These are phyloP conservation scores for Drosophila sp. DNA, from an alignment of 1,140 invertebrate genomes.

Conservation along the genomic window DNA sequence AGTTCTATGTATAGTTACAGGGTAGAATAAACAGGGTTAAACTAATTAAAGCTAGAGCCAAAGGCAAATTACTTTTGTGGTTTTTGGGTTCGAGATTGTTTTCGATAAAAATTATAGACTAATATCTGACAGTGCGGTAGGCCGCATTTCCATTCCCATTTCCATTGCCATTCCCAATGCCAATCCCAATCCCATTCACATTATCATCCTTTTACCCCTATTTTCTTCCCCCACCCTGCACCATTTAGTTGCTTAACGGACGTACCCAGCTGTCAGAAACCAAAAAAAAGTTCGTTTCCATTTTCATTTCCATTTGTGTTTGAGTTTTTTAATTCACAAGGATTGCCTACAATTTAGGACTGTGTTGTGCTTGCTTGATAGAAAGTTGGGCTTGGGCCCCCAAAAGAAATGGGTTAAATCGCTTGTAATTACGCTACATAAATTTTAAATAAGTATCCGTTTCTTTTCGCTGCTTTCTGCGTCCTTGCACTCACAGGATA, in stretches of 20 bases:
- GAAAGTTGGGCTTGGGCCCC: conserved; percentile 1
- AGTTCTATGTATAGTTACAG: neutral
- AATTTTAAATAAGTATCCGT: conserved; percentile 84
- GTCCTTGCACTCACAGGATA: conserved; percentile 62
- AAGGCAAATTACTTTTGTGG: conserved; percentile 51
- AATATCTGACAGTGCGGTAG: conserved; percentile 50
- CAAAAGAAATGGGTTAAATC: conserved; percentile 75
- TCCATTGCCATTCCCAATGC: too few species aligned
- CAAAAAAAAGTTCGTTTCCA: conserved; percentile 36
- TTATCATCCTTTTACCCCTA: neutral
- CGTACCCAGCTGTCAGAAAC: conserved; percentile 6
- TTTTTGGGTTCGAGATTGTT: conserved; percentile 60
- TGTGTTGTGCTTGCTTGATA: conserved; percentile 7
- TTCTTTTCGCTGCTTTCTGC: conserved; percentile 76
- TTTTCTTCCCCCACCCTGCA: conserved; percentile 7
- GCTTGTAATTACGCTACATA: conserved; percentile 83
- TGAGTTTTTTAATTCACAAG: conserved; percentile 67
- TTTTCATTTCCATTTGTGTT: conserved; percentile 63
- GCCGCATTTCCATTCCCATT: conserved; percentile 9
- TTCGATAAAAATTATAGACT: conserved; percentile 79
- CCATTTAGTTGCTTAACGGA: conserved; percentile 51
- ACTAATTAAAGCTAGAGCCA: conserved; percentile 60
- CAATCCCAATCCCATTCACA: conserved; percentile 20
- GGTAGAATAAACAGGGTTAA: conserved; percentile 24
- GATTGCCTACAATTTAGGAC: conserved; percentile 48